phyloP scores from a whole-genome alignment of 2,797 vertebrate genomes.

The Poeciliopsis gracilis region DNA sequence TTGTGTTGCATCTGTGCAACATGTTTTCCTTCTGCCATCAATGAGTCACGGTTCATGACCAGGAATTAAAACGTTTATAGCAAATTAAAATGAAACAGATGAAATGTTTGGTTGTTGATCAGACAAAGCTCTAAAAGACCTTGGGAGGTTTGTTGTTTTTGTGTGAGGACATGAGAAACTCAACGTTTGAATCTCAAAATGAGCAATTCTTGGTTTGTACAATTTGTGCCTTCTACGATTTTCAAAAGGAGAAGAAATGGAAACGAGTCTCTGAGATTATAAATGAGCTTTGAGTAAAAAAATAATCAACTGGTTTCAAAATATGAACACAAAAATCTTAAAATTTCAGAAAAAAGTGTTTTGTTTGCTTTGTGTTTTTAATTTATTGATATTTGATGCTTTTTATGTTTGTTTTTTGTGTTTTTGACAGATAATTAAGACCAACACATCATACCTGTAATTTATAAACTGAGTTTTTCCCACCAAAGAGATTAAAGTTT shows the following conservation, averaged over 20 bases:
- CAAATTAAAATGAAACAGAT: not conserved
- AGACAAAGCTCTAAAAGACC: not conserved
- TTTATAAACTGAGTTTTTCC: not conserved
- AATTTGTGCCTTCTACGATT: not conserved
- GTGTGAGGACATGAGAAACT: not conserved
- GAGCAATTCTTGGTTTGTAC: not conserved
- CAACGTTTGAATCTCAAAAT: not conserved
- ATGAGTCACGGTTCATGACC: not conserved
- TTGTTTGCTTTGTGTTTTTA: not conserved
- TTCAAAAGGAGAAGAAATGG: not conserved
- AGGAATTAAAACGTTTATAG: not conserved
- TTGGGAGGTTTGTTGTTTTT: too few species aligned
- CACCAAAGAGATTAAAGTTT: not conserved
- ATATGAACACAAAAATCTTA: not conserved
- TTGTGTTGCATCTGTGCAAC: not conserved
- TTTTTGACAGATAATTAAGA: not conserved
- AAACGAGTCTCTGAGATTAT: not conserved
- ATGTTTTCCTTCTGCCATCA: not conserved
- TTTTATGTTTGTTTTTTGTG: not conserved
- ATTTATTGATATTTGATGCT: not conserved
- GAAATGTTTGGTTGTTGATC: not conserved
- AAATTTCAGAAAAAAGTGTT: not conserved
- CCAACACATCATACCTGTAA: not conserved
- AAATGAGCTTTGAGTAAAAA: not conserved
- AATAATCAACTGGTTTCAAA: not conserved